Evolutionary conservation across 2,888 invertebrate species (phyloP), one percentile per base, ranked within the genome.

Genomic region (Cephus pygmeus): DNA sequence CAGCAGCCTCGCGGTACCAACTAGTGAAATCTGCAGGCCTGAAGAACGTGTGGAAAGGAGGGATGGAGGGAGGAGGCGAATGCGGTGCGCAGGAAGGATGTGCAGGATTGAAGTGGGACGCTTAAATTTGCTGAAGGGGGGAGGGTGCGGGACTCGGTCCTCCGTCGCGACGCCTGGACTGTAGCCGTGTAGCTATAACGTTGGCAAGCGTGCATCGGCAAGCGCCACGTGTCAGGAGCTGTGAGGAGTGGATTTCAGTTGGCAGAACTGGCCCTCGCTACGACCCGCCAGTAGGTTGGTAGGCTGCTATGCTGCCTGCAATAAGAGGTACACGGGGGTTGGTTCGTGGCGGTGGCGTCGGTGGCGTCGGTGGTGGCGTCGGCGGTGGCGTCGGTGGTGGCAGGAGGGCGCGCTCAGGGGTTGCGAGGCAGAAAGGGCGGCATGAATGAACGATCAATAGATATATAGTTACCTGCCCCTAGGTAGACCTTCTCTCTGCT

Each of bases 381-480:
- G 75, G 78, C 73, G 75, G 78, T 77, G 82, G 84, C 75, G 77
- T 34, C 73, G 75, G 77, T 79, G 82, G 84, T 81, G 85, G 82
- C 79, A 76, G 77, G 83, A 83, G 78, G 80, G 80, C 79, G 77
- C 79, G 79, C 79, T 74, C 75, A 76, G 79, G 79, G 79, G 81
- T 56, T 33, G 75, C 75, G 35, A 73, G 77, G 76, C 77, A 69
- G 85, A 85, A 87, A 88, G 88, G 88, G 88, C 86, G 86, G 87
- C 85, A 90, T 90, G 90, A 90, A 90, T 90, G 90, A 90, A 90
- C 89, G 90, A 90, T 90, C 90, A 87, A 90, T 90, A 90, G 89
- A 87, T 87, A 90, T 90, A 90, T 90, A 90, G 87, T 85, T 82
- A 83, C 82, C 82, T 81, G 76, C 81, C 80, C 76, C 76, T 76